Base-by-base conservation (phyloP, 2,797 vertebrate species). In the Geotria australis region DNA sequence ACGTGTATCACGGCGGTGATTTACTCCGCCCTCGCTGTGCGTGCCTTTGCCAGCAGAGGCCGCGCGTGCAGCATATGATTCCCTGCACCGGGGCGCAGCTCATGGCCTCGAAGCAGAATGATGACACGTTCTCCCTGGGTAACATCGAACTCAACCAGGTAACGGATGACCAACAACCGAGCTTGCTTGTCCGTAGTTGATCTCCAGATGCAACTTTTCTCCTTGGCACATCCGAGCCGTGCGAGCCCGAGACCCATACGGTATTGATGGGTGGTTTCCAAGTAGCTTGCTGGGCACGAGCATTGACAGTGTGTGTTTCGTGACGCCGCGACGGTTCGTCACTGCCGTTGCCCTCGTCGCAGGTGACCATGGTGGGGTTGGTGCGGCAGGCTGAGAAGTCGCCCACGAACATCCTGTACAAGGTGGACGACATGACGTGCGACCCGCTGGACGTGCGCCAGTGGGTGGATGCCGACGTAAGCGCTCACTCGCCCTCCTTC, bases 1-100 rank as follows among this genome's bases (percentile, higher is more conserved):
- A 3, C 9, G 51, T 55, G 51, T 9, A 55, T n/a, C n/a, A 55
- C 51, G 9, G 55, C 24, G 51, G n/a, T n/a, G 24, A 24, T 7
- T 55, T 55, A 9, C 24, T 24, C 7, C 7, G n/a, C 9, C 9
- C 51, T n/a, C 55, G 51, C 51, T 9, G 9, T 51, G 51, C 24
- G n/a, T n/a, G 55, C 24, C 55, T 55, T 55, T 38, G 38, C 24
- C 24, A 13, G 10, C 73, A 95, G 86, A 74, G 85, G 59, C 65
- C 72, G 11, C 75, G 86, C 58, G 70, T 80, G 2, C 78, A 81
- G 62, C 82, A 84, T 67, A 85, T 94, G 24, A 74, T 95, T 58
- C 86, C 89, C 11, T 94, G 89, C 66, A 88, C 88, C 3, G 83
- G 94, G 63, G 91, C 89, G 11, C 89, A 95, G 72, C 67, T 98